These are phyloP conservation scores for Orgyia antiqua DNA, from an alignment of 2,888 invertebrate genomes.

Conservation along the genomic window DNA sequence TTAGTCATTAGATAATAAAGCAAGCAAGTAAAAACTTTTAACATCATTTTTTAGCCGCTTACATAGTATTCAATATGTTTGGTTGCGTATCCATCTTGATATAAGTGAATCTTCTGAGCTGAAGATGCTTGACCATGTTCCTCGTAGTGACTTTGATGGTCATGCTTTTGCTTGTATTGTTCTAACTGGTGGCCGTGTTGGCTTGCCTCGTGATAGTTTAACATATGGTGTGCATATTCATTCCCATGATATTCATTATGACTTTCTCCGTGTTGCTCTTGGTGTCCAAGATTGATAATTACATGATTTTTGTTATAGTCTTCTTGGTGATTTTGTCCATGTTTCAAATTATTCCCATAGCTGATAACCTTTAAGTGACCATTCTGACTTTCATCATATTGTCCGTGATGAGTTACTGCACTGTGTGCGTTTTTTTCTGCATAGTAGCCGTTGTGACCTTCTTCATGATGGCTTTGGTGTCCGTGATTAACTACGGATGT, in stretches of 20 bases:
- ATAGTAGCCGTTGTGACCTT: slow-evolving; percentile 11
- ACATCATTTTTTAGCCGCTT: slow-evolving; percentile 6
- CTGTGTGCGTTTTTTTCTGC: background rate
- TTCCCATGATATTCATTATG: slow-evolving; percentile 1
- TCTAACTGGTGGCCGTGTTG: slow-evolving; percentile 18
- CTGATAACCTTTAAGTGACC: no score
- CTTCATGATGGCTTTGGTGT: background rate
- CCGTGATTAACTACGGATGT: no score
- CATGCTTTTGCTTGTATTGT: slow-evolving; percentile 12
- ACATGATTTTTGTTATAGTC: no score
- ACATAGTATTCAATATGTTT: slow-evolving; percentile 32
- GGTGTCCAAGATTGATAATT: no score
- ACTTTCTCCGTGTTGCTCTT: background rate
- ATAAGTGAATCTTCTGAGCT: slow-evolving; percentile 39
- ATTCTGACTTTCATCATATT: background rate
- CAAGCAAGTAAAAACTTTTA: background rate
- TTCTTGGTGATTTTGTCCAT: background rate
- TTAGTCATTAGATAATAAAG: no score
- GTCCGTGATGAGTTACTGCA: background rate
- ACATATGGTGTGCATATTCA: no score
- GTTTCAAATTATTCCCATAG: no score
- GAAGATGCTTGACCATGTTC: slow-evolving; percentile 31
- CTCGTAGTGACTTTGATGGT: slow-evolving; percentile 6
- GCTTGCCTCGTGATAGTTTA: no score
- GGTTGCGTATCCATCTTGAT: slow-evolving; percentile 29